Evolutionary conservation across 2,888 invertebrate genomes (phyloP), one percentile per base, ranked within the genome.

Genomic region (Bellardia bayeri): DNA sequence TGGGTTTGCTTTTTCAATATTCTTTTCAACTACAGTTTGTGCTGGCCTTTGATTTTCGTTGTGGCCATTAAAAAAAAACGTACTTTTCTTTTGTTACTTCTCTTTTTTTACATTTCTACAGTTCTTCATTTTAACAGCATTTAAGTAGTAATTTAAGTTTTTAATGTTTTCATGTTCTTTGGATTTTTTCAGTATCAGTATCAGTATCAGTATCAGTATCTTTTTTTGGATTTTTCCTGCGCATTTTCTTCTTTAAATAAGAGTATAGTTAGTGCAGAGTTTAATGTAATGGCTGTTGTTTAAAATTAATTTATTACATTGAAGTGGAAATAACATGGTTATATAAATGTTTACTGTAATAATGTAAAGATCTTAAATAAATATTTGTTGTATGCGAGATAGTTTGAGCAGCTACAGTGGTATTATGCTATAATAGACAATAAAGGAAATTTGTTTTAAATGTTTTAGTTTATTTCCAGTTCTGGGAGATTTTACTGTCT

Each of bases 261-360:
- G 16, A 14, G 71, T 42, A 30, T 74, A 74, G n/a, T 66, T 23
- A 54, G 63, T 45, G 66, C 6, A 30, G 42, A 63, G 61, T 79
- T 76, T 87, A 76, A 68, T 88, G 80, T 76, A 82, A 69, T 86
- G 80, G 61, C 23, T 74, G 80, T 42, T 87, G 79, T 84, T 82
- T 82, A 87, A 88, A 88, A 87, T 89, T 85, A 87, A 89, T 89
- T 88, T 87, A 88, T 87, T 88, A 86, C 84, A 88, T 72, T 88
- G 74, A 78, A 86, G 83, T 89, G 85, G 79, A 89, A 86, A 85
- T 79, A 82, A 88, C 68, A 85, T 79, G 85, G 66, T 87, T 82
- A 68, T 80, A 54, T 33, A 80, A 80, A 69, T 85, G 85, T 85
- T 80, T 61, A 80, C 80, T 63, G 63, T 75, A 75, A 45, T 75